Conservation (phyloP, 2,888 invertebrate species). For the Tinea pellionella region DNA sequence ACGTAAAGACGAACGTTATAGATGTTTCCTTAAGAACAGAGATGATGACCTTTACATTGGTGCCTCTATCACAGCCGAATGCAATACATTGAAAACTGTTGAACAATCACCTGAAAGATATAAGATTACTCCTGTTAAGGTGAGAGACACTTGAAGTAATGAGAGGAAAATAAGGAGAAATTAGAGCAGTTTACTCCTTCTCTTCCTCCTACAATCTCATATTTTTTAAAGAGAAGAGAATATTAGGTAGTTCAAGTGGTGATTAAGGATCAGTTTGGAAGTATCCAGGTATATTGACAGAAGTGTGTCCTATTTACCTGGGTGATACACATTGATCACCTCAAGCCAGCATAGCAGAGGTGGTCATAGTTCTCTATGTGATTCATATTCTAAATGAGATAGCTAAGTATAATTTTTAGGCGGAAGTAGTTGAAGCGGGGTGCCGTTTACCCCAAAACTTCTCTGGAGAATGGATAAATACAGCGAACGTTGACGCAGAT, state of each 20-base stretch:
- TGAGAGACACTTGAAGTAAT: constrained; percentile 22
- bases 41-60: constrained; percentile 94
- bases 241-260: too few relatives aligned
- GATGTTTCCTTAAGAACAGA: constrained; percentile 93
- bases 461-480: constrained; percentile 96
- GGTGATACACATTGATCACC: too few relatives aligned
- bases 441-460: constrained; percentile 95
- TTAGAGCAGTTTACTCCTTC: too few relatives aligned
- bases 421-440: constrained; percentile 90
- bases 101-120: constrained; percentile 94
- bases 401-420: constrained; percentile 64
- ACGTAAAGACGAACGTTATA: constrained; percentile 92
- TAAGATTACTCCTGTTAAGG: constrained; percentile 82
- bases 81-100: constrained; percentile 90
- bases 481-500: constrained; percentile 96
- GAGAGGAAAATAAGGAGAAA: too few relatives aligned
- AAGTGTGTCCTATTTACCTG: too few relatives aligned
- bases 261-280: too few relatives aligned
- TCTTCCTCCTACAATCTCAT: too few relatives aligned
- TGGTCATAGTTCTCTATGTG: too few relatives aligned
- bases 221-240: too few relatives aligned
- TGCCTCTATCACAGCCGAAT: constrained; percentile 93
- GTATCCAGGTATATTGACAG: too few relatives aligned
- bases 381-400: too few relatives aligned
- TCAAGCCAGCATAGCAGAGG: too few relatives aligned